Percentiles rank a stretch among this genome's conserved stretches.
phyloP scores from a whole-genome alignment of 2,888 invertebrate species.

The Brachyptera risi region DNA sequence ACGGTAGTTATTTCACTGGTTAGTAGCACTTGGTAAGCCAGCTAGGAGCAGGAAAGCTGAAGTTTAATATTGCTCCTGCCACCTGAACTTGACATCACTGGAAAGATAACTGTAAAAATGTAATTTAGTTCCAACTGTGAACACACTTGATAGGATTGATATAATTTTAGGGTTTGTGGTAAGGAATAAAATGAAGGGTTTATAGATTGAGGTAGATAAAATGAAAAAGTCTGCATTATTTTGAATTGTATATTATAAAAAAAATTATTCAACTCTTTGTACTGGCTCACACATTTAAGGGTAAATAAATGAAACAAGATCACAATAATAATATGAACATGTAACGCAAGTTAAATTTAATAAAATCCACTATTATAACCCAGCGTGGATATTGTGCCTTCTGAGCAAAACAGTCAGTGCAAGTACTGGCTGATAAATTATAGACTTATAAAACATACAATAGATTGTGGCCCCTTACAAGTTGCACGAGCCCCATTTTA shows the following conservation, averaged over 20 bases:
- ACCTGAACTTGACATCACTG: too few relatives aligned
- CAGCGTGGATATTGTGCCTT: neutral
- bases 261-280: conserved; percentile 23
- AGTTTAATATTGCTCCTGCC: too few relatives aligned
- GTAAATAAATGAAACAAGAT: conserved; percentile 13
- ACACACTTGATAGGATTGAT: neutral
- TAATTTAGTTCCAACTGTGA: neutral
- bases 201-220: too few relatives aligned
- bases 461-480: conserved; percentile 12
- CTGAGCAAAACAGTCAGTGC: neutral
- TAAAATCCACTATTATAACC: neutral
- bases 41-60: too few relatives aligned
- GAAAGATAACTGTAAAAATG: too few relatives aligned
- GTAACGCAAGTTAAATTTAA: neutral
- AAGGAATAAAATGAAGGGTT: too few relatives aligned
- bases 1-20: too few relatives aligned
- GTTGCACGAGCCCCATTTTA: conserved; percentile 29
- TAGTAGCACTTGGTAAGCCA: too few relatives aligned
- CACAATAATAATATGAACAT: neutral
- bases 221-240: too few relatives aligned
- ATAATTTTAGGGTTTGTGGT: too few relatives aligned
- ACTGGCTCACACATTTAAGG: conserved; percentile 22
- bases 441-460: neutral
- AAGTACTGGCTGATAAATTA: conserved; percentile 8
- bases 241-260: conserved; percentile 18